These are phyloP conservation scores for Atta texana DNA, from an alignment of 1,140 invertebrate species.

Conservation along the genomic window DNA sequence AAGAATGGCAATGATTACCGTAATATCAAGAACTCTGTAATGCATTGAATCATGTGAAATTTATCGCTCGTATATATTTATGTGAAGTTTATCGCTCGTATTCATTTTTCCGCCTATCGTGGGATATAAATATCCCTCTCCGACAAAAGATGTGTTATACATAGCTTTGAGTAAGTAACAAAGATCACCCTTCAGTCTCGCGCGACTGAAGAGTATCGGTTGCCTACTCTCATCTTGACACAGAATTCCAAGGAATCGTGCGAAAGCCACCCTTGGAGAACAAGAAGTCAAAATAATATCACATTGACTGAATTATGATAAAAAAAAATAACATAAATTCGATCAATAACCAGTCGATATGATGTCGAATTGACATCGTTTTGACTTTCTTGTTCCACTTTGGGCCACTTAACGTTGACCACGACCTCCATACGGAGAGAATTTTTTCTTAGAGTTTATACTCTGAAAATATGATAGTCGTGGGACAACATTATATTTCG, in stretches of 20 bases:
- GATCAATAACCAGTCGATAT: too few relatives aligned
- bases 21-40: not conserved
- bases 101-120: not conserved
- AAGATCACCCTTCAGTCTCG: not conserved
- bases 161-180: not conserved
- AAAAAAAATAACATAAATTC: too few relatives aligned
- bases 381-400: too few relatives aligned
- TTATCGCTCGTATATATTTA: not conserved
- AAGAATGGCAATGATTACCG: not conserved
- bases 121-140: not conserved
- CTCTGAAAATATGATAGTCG: too few relatives aligned
- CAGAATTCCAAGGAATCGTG: constrained; percentile 16
- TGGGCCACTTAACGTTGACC: not conserved
- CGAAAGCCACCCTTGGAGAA: too few relatives aligned
- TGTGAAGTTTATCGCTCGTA: not conserved
- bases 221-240: not conserved
- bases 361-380: too few relatives aligned
- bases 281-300: too few relatives aligned
- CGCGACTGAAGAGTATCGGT: not conserved
- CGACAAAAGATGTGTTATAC: too few relatives aligned
- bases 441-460: too few relatives aligned
- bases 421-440: not conserved
- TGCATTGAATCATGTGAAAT: not conserved
- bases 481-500: too few relatives aligned
- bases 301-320: too few relatives aligned